Percentiles rank a stretch among this genome's conserved stretches.
phyloP scores from a whole-genome alignment of 2,113 vertebrate genomes.

The Channa argus region DNA sequence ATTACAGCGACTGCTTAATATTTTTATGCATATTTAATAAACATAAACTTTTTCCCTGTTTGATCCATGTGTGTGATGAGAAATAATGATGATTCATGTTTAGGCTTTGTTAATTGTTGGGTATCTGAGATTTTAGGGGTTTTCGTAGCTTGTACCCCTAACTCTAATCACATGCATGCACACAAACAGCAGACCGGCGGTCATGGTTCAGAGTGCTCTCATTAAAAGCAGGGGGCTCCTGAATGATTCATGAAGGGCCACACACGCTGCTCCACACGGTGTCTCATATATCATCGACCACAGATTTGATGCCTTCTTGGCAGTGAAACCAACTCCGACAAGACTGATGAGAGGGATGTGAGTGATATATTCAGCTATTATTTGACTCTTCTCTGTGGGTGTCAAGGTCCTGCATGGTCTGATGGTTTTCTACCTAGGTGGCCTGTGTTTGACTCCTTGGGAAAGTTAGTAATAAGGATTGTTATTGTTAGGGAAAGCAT shows the following conservation, averaged over 20 bases:
- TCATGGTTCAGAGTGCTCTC: neutral
- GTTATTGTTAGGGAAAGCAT: no score
- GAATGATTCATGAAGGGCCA: constrained; percentile 30
- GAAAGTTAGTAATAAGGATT: no score
- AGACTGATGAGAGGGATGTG: neutral
- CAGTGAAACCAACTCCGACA: neutral
- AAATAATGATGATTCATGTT: no score
- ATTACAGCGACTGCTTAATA: no score
- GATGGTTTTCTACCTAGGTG: neutral
- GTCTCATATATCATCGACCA: constrained; percentile 16
- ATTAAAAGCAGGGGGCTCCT: neutral
- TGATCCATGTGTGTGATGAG: no score
- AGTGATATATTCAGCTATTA: neutral
- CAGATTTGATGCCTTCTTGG: constrained; percentile 14
- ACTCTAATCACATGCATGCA: neutral
- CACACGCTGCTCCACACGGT: neutral
- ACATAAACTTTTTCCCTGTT: no score
- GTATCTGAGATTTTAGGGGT: no score
- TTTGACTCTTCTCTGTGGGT: neutral
- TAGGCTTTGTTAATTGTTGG: no score
- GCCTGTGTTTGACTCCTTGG: neutral
- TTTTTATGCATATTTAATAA: no score
- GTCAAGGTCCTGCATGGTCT: neutral
- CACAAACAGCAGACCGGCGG: neutral
- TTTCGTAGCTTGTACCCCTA: no score